A percentile compares a stretch with the other conserved stretches of the same genome.
Conservation (phyloP, 2,888 invertebrate species). For the Thelaira solivaga region DNA sequence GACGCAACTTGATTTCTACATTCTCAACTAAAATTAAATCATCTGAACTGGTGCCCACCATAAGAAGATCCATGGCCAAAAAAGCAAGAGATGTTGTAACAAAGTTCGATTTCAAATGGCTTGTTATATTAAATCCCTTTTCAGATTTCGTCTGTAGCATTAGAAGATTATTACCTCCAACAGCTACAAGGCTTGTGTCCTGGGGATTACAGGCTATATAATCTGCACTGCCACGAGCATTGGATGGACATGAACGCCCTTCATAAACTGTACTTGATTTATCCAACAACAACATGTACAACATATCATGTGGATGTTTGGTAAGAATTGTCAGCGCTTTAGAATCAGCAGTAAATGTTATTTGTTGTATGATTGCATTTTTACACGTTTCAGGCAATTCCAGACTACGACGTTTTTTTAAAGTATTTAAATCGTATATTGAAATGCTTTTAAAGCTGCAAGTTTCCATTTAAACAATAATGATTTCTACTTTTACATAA, state of each 20-base stretch:
- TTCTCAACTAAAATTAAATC: constrained; percentile 88
- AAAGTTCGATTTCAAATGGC: constrained; percentile 88
- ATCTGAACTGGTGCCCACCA: constrained; percentile 85
- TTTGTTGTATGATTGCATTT: constrained; percentile 64
- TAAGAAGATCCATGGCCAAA: constrained; percentile 88
- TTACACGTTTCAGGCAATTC: constrained; percentile 80
- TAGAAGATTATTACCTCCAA: constrained; percentile 80
- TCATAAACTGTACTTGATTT: constrained; percentile 78
- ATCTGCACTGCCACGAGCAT: constrained; percentile 70
- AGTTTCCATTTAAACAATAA: neutral
- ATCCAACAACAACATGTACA: constrained; percentile 87
- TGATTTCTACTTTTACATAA: too few species aligned
- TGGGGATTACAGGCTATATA: constrained; percentile 80
- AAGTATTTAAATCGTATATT: constrained; percentile 84
- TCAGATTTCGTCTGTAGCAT: constrained; percentile 84
- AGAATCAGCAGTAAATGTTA: constrained; percentile 85
- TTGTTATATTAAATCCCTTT: constrained; percentile 79
- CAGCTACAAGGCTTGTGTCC: constrained; percentile 82
- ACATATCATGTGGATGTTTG: constrained; percentile 83
- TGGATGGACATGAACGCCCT: constrained; percentile 69
- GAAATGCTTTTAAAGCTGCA: constrained; percentile 66
- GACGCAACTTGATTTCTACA: constrained; percentile 86
- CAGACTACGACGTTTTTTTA: constrained; percentile 83
- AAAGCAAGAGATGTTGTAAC: constrained; percentile 87
- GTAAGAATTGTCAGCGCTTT: constrained; percentile 88